A percentile compares a stretch with the other conserved stretches of the same genome.
Conservation (phyloP, 2,113 vertebrate species). For the Chaetorhynchus papuensis region DNA sequence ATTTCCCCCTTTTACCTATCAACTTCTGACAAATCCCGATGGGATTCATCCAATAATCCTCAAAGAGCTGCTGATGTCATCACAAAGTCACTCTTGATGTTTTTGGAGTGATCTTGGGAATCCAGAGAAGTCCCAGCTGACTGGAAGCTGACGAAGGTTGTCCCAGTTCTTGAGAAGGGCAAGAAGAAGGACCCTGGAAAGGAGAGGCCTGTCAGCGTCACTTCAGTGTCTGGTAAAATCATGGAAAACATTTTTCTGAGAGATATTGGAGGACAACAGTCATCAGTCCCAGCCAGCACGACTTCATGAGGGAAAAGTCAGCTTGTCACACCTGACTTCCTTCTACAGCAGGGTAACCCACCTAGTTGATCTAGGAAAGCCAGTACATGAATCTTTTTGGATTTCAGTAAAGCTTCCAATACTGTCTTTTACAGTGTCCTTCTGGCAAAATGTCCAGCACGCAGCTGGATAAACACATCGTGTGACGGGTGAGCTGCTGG, state of each 20-base stretch:
- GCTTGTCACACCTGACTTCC: background rate
- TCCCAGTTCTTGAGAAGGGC: background rate
- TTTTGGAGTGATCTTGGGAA: background rate
- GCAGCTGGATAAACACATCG: background rate
- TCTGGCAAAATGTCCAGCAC: background rate
- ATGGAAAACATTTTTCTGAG: background rate
- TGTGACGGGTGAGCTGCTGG: background rate
- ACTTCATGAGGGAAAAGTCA: background rate
- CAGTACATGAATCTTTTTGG: background rate
- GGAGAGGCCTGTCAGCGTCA: background rate
- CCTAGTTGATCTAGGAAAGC: background rate
- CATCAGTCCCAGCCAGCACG: background rate
- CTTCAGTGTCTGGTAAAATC: background rate
- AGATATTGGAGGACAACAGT: background rate
- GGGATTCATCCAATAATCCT: background rate
- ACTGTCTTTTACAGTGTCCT: background rate
- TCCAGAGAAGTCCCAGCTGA: background rate
- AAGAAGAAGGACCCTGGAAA: background rate
- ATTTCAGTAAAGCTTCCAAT: background rate
- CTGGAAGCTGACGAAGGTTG: accelerated
- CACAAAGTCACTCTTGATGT: background rate
- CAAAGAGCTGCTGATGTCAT: background rate
- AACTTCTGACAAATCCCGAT: background rate
- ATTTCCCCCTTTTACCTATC: background rate
- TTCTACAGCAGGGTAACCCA: background rate